Conservation (phyloP, 2,113 vertebrate species). For the Ailuropoda melanoleuca region DNA sequence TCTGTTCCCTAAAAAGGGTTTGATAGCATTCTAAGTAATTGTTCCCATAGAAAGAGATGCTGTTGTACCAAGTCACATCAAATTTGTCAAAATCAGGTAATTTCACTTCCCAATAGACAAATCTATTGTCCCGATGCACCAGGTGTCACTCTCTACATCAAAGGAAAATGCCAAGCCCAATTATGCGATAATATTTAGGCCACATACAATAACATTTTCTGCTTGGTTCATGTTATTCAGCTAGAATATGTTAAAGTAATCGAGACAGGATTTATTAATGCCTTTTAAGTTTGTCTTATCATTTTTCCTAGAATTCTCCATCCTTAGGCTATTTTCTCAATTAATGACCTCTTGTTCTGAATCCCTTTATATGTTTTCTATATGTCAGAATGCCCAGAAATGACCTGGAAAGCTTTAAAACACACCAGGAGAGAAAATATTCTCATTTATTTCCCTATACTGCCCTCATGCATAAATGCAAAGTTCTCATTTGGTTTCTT, state of each 20-base stretch:
- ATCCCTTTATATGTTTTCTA: neutral
- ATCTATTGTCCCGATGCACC: neutral
- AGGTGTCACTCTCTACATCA: neutral
- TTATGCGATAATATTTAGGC: neutral
- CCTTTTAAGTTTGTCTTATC: neutral
- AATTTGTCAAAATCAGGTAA: slow-evolving; percentile 8
- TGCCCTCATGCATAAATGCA: neutral
- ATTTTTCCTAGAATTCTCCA: slow-evolving; percentile 18
- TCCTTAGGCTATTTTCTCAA: neutral
- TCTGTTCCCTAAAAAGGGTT: neutral
- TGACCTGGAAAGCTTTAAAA: neutral
- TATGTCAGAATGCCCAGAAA: neutral
- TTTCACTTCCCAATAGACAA: neutral
- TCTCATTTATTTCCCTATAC: neutral
- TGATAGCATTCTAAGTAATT: neutral
- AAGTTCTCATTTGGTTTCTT: neutral
- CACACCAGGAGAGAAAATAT: neutral
- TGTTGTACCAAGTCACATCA: neutral
- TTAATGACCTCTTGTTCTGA: neutral
- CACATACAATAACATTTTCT: neutral
- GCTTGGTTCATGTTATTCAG: neutral
- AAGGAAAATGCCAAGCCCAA: neutral
- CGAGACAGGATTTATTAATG: neutral
- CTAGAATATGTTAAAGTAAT: neutral
- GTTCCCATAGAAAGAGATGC: neutral